A percentile compares a stretch with the other conserved stretches of the same genome.
These are phyloP conservation scores for Caenorhabditis sp. DNA, from an alignment of 2,888 invertebrate genomes.

Conservation along the genomic window DNA sequence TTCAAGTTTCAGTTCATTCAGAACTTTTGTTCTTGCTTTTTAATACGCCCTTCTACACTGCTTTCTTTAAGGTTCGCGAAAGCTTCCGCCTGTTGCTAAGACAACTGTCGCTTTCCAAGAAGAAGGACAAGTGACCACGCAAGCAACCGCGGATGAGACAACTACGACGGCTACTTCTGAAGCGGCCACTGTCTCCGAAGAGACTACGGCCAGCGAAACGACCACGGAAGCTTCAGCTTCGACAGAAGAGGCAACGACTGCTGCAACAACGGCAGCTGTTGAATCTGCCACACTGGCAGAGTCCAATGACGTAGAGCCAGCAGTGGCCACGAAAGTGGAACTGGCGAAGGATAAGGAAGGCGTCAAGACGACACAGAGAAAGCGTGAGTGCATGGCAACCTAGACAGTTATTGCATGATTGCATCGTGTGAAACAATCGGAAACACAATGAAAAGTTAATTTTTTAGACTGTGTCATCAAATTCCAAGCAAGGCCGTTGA, in stretches of 20 bases:
- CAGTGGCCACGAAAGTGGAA: slow-evolving; percentile 54
- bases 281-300: slow-evolving; percentile 33
- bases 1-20: slow-evolving; percentile 29
- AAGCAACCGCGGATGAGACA: slow-evolving; percentile 24
- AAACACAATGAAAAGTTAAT: background rate
- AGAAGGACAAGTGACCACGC: slow-evolving; percentile 46
- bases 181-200: no score
- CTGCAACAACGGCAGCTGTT: slow-evolving; percentile 6
- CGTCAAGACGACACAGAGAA: slow-evolving; percentile 55
- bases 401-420: background rate
- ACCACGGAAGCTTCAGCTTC: background rate
- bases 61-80: slow-evolving; percentile 33
- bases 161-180: slow-evolving; percentile 17
- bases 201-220: no score
- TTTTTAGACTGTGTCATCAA: slow-evolving; percentile 72
- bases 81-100: slow-evolving; percentile 27
- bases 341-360: slow-evolving; percentile 50
- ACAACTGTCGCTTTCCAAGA: slow-evolving; percentile 51
- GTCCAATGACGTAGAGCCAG: slow-evolving; percentile 50
- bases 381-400: slow-evolving; percentile 46
- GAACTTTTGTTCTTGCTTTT: slow-evolving; percentile 10
- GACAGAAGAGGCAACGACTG: background rate
- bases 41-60: background rate
- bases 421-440: background rate
- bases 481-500: slow-evolving; percentile 73